A percentile compares a stretch with the other conserved stretches of the same genome.
phyloP scores from a whole-genome alignment of 2,888 invertebrate species.

The Ferrisia virgata region DNA sequence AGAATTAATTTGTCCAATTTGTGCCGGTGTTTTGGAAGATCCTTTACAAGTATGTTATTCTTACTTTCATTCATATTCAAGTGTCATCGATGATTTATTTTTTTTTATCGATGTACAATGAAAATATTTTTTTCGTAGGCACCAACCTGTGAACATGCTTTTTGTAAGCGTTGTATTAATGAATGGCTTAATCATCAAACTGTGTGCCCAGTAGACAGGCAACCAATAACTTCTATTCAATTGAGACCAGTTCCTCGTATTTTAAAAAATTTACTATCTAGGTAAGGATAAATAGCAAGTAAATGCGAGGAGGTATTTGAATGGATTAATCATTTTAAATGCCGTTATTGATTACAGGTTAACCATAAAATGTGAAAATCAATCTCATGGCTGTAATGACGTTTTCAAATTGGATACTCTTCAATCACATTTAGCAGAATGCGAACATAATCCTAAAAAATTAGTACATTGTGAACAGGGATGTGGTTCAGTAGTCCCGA shows the following conservation, averaged over 20 bases:
- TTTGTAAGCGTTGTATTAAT: conserved; percentile 88
- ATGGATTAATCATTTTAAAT: conserved; percentile 36
- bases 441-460: conserved; percentile 90
- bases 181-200: conserved; percentile 93
- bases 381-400: conserved; percentile 77
- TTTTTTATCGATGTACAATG: too few relatives aligned
- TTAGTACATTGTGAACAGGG: conserved; percentile 91
- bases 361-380: conserved; percentile 88
- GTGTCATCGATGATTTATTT: neutral
- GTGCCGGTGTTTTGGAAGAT: conserved; percentile 91
- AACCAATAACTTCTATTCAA: conserved; percentile 83
- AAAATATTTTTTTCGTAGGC: conserved; percentile 61
- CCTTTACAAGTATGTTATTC: conserved; percentile 75
- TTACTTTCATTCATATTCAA: neutral
- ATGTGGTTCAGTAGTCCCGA: conserved; percentile 90
- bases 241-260: conserved; percentile 90
- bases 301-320: neutral
- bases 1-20: conserved; percentile 93
- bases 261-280: conserved; percentile 82
- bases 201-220: conserved; percentile 91
- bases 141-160: conserved; percentile 93
- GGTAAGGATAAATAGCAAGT: conserved; percentile 55
- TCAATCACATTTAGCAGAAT: conserved; percentile 82
- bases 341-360: conserved; percentile 67
- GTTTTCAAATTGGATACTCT: conserved; percentile 84